A percentile compares a stretch with the other conserved stretches of the same genome.
These are phyloP conservation scores for Gadus macrocephalus DNA, from an alignment of 2,113 vertebrate genomes.

Conservation along the genomic window DNA sequence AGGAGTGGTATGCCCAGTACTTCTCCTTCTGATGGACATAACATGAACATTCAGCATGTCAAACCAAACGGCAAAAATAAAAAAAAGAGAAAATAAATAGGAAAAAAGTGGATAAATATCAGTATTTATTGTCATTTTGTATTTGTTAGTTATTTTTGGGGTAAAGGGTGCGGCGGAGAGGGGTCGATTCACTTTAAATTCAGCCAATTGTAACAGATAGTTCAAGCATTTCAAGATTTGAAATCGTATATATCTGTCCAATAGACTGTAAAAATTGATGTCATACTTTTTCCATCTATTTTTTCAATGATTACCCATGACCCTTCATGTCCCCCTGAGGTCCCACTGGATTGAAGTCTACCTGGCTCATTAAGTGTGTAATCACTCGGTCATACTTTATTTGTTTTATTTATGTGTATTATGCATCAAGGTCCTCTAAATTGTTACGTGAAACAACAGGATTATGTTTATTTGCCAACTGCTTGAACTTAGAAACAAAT, in stretches of 20 bases:
- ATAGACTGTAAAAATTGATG: constrained; percentile 36
- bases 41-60: constrained; percentile 81
- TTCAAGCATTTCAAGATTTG: not conserved
- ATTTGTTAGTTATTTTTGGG: constrained; percentile 28
- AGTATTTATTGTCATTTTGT: constrained; percentile 59
- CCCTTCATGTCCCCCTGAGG: constrained; percentile 14
- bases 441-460: constrained; percentile 61
- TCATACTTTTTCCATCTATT: constrained; percentile 31
- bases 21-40: constrained; percentile 93
- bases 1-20: constrained; percentile 98
- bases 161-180: not conserved
- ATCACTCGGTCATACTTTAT: constrained; percentile 49
- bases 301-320: too few relatives aligned
- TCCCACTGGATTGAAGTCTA: constrained; percentile 32
- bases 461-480: constrained; percentile 69
- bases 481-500: constrained; percentile 51
- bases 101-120: constrained; percentile 47
- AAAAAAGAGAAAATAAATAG: constrained; percentile 24
- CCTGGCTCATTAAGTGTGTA: constrained; percentile 35
- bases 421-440: constrained; percentile 53
- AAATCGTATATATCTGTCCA: constrained; percentile 15
- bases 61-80: constrained; percentile 57
- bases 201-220: constrained; percentile 22
- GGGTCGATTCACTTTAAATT: constrained; percentile 18
- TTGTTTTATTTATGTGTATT: constrained; percentile 34